These are phyloP conservation scores for Pavo muticus DNA, from an alignment of 2,113 vertebrate species.

Conservation along the genomic window DNA sequence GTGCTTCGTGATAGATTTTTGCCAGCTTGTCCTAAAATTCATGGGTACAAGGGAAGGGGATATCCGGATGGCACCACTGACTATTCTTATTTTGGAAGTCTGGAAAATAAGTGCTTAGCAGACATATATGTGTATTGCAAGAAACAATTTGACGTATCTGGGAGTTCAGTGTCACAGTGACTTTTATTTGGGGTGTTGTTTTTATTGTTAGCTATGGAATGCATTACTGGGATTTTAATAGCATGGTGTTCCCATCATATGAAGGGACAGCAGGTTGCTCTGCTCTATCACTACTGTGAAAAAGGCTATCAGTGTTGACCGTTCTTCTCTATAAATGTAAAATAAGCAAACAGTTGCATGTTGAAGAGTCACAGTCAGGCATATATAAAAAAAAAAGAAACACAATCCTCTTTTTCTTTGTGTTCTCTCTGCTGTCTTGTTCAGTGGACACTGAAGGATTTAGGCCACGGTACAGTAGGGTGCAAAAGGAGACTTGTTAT, in stretches of 20 bases:
- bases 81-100: not conserved
- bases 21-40: slow-evolving; percentile 28
- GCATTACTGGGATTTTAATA: not conserved
- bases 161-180: not conserved
- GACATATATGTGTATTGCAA: not conserved
- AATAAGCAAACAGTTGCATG: not conserved
- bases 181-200: not conserved
- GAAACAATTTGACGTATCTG: accelerated
- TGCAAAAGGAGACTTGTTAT: not conserved
- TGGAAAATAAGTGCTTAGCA: not conserved
- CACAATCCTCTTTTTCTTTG: not conserved
- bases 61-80: not conserved
- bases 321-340: not conserved
- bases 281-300: not conserved
- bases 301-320: not conserved
- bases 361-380: not conserved
- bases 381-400: not conserved
- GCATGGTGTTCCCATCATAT: not conserved
- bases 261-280: not conserved
- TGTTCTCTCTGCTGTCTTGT: not conserved
- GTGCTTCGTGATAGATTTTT: not conserved
- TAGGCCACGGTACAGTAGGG: not conserved
- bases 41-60: not conserved
- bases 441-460: not conserved
- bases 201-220: not conserved